Percentiles rank a stretch among this genome's conserved stretches.
phyloP scores from a whole-genome alignment of 2,797 vertebrate species.

The Dromococcyx pavoninus region DNA sequence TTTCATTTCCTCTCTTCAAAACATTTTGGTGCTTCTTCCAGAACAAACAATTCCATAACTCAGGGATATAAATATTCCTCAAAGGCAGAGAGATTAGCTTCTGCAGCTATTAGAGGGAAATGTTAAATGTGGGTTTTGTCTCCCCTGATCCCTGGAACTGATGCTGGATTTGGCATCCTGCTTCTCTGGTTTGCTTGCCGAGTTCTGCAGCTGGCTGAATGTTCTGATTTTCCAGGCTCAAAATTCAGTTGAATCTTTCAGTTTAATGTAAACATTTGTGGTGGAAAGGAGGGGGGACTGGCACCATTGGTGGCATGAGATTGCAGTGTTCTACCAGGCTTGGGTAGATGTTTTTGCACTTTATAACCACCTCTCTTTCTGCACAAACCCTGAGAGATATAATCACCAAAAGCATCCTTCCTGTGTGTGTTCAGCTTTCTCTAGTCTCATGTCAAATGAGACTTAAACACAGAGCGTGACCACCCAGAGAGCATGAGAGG shows the following conservation, averaged over 20 bases:
- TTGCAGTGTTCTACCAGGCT: background rate
- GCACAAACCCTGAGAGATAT: background rate
- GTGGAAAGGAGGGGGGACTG: conserved; percentile 9
- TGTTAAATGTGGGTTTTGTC: background rate
- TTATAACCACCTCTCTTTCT: background rate
- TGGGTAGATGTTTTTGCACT: background rate
- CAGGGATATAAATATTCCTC: background rate
- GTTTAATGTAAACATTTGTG: conserved; percentile 8
- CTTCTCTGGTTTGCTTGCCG: background rate
- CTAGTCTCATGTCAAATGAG: fast-evolving
- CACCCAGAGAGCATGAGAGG: background rate
- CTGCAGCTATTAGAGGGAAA: background rate
- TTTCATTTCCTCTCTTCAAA: conserved; percentile 1
- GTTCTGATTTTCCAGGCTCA: conserved; percentile 18
- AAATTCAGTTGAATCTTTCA: conserved; percentile 24
- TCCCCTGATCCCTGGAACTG: conserved; percentile 27
- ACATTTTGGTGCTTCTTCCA: background rate
- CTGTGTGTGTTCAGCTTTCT: background rate
- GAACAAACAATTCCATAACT: background rate
- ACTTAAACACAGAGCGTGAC: background rate
- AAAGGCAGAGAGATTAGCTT: background rate
- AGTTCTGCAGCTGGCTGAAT: conserved; percentile 28
- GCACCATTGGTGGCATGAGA: background rate
- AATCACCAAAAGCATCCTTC: background rate
- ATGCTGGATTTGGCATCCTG: conserved; percentile 51